Base-by-base conservation (phyloP, 1,140 invertebrate genomes). In the Drosophila melanica region DNA sequence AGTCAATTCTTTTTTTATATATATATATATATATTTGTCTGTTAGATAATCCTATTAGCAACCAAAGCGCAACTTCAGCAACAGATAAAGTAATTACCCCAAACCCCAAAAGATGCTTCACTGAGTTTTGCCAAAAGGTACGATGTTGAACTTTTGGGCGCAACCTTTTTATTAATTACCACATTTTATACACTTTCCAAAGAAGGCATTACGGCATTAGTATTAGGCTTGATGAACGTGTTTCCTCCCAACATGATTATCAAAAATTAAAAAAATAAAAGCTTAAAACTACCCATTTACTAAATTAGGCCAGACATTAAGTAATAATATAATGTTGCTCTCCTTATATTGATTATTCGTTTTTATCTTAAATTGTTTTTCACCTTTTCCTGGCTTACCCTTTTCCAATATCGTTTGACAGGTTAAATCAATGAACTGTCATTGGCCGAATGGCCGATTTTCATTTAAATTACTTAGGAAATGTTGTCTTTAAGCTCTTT, bases 31-130 rank as follows among this genome's bases (percentile, higher is more conserved):
- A 14, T 62, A 54, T 45, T 30, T 50, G 50, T 33, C 59, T 44
- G 67, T 71, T 71, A 84, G 84, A 70, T 89, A 89, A 89, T 89
- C 84, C 84, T 89, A 89, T 89, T 89, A 89, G 66, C 64, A 72
- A 66, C 63, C 75, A 81, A 78, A 84, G 59, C 82, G 79, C 84
- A 89, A 84, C 84, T 89, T 89, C 79, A 89, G 84, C 84, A 89
- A 89, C 84, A 89, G 84, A 89, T 89, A 89, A 89, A 89, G 84
- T 89, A 89, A 89, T 89, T 89, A 89, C 84, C 70, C 85, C 84
- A 48, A 51, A 50, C 79, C 69, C 41, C 35, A 20, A 62, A 58
- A 74, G 63, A 62, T 76, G 76, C 77, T 84, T 84, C 60, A 65
- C 69, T 89, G 79, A 89, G 27, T 75, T 79, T 77, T 47, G 60